Base-by-base conservation (phyloP, 2,797 vertebrate genomes). In the Tiaroga cobitis region DNA sequence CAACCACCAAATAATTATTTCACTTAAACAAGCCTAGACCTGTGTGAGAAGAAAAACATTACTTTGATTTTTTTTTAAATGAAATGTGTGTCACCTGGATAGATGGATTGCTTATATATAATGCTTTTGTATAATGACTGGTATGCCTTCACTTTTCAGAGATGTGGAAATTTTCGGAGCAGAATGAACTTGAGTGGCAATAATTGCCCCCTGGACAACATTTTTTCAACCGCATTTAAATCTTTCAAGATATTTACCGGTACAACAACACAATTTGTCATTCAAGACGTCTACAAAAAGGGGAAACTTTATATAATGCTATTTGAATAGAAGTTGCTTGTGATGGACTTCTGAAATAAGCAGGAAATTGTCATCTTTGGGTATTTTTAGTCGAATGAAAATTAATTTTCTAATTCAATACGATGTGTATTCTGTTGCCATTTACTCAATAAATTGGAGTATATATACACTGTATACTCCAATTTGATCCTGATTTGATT, bases 1-100 rank as follows among this genome's bases (percentile, higher is more conserved):
- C 49, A 72, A 56, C 69, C 83, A 86, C 39, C 16, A 21, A 87
- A 84, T 51, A 87, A 86, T 88, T 34, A 87, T 89, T 87, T 82
- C 67, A 87, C 83, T 56, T 73, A 79, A 89, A 86, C 46, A 85
- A 86, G 79, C 88, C 77, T 56, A 83, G 73, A 56, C 75, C 24
- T 67, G 85, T 85, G 81, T 16, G n/a, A 87, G 65, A 54, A 46
- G 70, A 78, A 56, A 89, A 84, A 68, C 34, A 46, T 83, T 85
- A 85, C 86, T 81, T 82, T 89, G 90, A 89, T 88, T 83, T 32
- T 32, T 32, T 32, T 32, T 32, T 32, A 5, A 39, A 86, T 63
- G 39, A 54, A 87, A 65, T 63, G 29, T 7, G 29, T 65, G 61
- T 26, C 41, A 21, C 74, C 63, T 79, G 24, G n/a, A 21, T 80